Percentiles rank a stretch among this genome's conserved stretches.
Evolutionary conservation across 1,140 invertebrate genomes (phyloP).

Genomic region (Dreissena polymorpha): DNA sequence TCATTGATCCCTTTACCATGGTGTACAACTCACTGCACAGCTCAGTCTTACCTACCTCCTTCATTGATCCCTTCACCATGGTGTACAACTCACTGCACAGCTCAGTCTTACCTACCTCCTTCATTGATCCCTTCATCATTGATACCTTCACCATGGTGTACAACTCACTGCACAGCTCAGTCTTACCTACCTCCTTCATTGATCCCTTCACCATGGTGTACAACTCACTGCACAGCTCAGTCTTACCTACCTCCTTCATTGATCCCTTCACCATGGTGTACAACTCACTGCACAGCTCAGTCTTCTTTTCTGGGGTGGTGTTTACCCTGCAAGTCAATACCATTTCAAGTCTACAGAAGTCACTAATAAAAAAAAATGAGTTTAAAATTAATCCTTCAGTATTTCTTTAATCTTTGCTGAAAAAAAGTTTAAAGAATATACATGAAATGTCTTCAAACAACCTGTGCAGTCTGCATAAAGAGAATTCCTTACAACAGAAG

Average conservation of each 20-base stretch:
- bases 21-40: constrained; percentile 87
- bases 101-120: too few species aligned
- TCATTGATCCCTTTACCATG: constrained; percentile 87
- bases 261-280: constrained; percentile 87
- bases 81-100: constrained; percentile 87
- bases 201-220: constrained; percentile 87
- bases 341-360: too few species aligned
- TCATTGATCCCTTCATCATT: too few species aligned
- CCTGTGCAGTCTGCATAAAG: too few species aligned
- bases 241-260: constrained; percentile 74
- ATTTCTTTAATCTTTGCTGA: too few species aligned
- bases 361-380: too few species aligned
- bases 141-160: constrained; percentile 87
- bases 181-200: too few species aligned
- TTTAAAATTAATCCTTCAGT: too few species aligned
- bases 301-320: constrained; percentile 82
- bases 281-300: constrained; percentile 85
- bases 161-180: constrained; percentile 85
- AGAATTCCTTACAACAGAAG: too few species aligned
- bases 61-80: constrained; percentile 87
- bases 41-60: too few species aligned
- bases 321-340: constrained; percentile 56
- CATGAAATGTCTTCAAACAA: too few species aligned
- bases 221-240: constrained; percentile 85
- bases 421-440: too few species aligned